Evolutionary conservation across 2,888 invertebrate genomes (phyloP), one percentile per base, ranked within the genome.

Genomic region (Drosophila atripex): DNA sequence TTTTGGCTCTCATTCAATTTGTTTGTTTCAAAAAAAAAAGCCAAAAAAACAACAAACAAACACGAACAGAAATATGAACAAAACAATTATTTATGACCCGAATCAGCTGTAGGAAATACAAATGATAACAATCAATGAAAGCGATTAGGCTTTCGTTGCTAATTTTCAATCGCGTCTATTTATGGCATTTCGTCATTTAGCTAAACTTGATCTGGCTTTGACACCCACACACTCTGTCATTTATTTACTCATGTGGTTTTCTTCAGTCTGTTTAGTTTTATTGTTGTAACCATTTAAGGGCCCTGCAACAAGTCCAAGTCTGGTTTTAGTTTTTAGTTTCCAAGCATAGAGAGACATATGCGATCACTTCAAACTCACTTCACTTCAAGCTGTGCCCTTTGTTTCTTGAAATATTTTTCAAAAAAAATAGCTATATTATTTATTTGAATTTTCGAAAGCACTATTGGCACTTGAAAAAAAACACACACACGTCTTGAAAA

Each of bases 241-340:
- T 18, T 18, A 18, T 16, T 41, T 41, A 16, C 9, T 39, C 14
- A 2, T 52, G 9, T 7, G n/a, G 32, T 35, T 35, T 35, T n/a
- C 6, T 35, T n/a, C 35, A 51, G 35, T 14, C 11, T 21, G 12
- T 35, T 23, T 43, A 25, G 32, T 46, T 65, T 60, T 68, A 11
- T 43, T 21, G 16, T 18, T 43, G 18, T 21, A 21, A 43, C 43
- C 43, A 12, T 43, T 43, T 43, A 43, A 43, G 43, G 43, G 78
- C 43, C 53, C 76, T 80, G 79, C 85, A 85, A 80, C 85, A 79
- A 79, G 79, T 85, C 61, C 21, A 11, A 18, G 43, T 43, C 21
- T 43, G 21, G 43, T 43, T 43, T 49, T 28, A 39, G 8, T 54
- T 14, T 39, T 14, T 25, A 12, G 47, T 18, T 21, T 57, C 21